These are phyloP conservation scores for Hipposideros larvatus DNA, from an alignment of 2,797 vertebrate species.

Conservation along the genomic window DNA sequence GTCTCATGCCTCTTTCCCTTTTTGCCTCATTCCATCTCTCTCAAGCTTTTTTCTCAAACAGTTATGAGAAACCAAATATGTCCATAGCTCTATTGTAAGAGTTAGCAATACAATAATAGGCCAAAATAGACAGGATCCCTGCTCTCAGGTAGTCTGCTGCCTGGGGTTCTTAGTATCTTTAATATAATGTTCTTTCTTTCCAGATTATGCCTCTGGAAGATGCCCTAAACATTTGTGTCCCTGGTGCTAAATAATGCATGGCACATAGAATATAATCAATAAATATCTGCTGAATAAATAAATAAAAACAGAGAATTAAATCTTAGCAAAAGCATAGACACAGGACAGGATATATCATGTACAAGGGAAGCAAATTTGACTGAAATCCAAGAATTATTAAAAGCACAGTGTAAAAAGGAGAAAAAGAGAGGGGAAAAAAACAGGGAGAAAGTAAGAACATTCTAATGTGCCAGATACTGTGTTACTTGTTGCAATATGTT, in stretches of 20 bases:
- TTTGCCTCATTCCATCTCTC: background rate
- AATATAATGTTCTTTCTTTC: background rate
- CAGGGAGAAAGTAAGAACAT: background rate
- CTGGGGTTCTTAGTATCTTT: background rate
- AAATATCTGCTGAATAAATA: background rate
- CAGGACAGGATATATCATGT: background rate
- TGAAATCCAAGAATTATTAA: background rate
- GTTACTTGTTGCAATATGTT: background rate
- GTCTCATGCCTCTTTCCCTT: background rate
- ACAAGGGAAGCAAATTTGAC: background rate
- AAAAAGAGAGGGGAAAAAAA: background rate
- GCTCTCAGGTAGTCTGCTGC: background rate
- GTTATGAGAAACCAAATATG: background rate
- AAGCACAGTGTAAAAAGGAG: background rate
- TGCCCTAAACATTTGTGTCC: background rate
- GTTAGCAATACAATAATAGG: background rate
- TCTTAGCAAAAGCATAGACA: background rate
- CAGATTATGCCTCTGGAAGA: background rate
- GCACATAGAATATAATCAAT: background rate
- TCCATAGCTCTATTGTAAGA: background rate
- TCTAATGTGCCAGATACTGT: background rate
- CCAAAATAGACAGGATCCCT: background rate
- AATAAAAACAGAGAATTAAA: constrained; percentile 2
- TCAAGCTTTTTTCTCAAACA: constrained; percentile 53
- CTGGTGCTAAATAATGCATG: background rate